Evolutionary conservation across 2,888 invertebrate species (phyloP), one percentile per base, ranked within the genome.

Genomic region (Diabrotica balteata): DNA sequence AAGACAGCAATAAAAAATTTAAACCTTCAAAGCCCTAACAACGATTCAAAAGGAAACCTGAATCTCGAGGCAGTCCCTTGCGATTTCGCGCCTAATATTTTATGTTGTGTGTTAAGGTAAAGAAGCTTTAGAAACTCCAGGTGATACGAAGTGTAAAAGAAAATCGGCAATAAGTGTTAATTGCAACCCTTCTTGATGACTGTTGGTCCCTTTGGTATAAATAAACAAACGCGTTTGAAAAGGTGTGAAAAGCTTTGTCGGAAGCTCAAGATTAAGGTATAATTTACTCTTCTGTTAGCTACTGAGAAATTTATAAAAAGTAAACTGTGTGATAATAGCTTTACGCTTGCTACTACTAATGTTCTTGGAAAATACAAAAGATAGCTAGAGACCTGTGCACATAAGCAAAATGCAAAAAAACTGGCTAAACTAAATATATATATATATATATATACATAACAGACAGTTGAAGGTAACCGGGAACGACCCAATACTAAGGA

Each of bases 61-160:
- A 57, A 57, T 57, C 45, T 7, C 45, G 55, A 57, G 45, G 5
- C 11, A 9, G 44, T 57, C 45, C 45, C 55, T 57, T 17, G 45
- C 9, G 55, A 11, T 44, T 57, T 57, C 45, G n/a, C 45, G 44
- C 7, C 55, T 17, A 45, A 57, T 45, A 57, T 57, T 57, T 57
- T 57, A 57, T 57, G 43, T 45, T 57, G 55, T 45, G 55, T 57
- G 55, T 22, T 17, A 57, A 45, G 43, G 55, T 55, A 55, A 8
- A 55, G 55, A 45, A 54, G 54, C 54, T 54, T 54, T 54, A 43
- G 54, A 54, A 57, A 45, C 45, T 57, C 8, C 44, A 45, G 45
- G 44, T 57, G 55, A 57, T 57, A 45, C n/a, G n/a, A 42, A 54
- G 43, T 11, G 11, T 43, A 43, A 54, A 54, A 54, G 54, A 43